A percentile compares a stretch with the other conserved stretches of the same genome.
These are phyloP conservation scores for Brenthis ino DNA, from an alignment of 2,888 invertebrate genomes.

Conservation along the genomic window DNA sequence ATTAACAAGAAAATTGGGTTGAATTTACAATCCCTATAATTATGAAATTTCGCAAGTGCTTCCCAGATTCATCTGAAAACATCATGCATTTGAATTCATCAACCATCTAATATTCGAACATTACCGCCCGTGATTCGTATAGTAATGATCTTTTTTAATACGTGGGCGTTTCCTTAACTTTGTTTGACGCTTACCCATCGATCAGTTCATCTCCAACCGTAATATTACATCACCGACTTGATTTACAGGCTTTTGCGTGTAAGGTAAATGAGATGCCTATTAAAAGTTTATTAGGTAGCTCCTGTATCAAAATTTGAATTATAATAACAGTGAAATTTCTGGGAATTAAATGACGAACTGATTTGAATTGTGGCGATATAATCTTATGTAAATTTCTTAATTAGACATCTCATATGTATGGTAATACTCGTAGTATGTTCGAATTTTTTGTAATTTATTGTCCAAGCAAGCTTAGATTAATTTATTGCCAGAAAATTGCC, in stretches of 20 bases:
- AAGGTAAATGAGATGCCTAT: constrained; percentile 17
- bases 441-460: not conserved
- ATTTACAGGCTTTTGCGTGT: constrained; percentile 28
- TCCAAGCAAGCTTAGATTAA: not conserved
- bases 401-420: constrained; percentile 1
- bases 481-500: too few species aligned
- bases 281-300: constrained; percentile 19
- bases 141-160: constrained; percentile 45
- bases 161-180: constrained; percentile 49
- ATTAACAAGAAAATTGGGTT: too few species aligned
- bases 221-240: constrained; percentile 44
- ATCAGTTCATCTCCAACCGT: constrained; percentile 46
- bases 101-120: constrained; percentile 32
- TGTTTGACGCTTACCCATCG: constrained; percentile 41
- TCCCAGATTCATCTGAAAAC: constrained; percentile 19
- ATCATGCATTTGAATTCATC: constrained; percentile 32
- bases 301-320: constrained; percentile 2
- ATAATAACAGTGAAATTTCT: constrained; percentile 6
- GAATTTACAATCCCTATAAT: not conserved
- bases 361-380: not conserved
- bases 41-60: constrained; percentile 2
- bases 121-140: constrained; percentile 38
- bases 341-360: not conserved
- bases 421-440: not conserved
- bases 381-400: not conserved